Evolutionary conservation across 2,888 invertebrate genomes (phyloP).

Genomic region (Amphipyra tragopoginis): DNA sequence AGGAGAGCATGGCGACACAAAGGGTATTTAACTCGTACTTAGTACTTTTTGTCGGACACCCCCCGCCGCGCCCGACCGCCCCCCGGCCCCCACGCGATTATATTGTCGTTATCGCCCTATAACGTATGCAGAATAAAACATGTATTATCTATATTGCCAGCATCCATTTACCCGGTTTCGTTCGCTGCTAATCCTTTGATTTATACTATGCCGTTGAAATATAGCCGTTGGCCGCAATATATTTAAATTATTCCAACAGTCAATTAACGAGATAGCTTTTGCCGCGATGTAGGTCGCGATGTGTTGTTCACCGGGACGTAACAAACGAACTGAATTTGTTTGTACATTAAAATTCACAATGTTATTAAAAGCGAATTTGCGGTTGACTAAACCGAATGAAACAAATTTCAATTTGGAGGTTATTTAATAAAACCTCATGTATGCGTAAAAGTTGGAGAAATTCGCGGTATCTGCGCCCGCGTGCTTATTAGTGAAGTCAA

Average conservation of each 20-base stretch:
- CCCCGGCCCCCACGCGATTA: slow-evolving; percentile 77
- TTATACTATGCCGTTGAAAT: slow-evolving; percentile 86
- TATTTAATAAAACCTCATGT: slow-evolving; percentile 66
- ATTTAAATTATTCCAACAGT: slow-evolving; percentile 88
- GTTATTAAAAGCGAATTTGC: slow-evolving; percentile 63
- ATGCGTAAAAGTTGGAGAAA: slow-evolving; percentile 68
- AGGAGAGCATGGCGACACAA: slow-evolving; percentile 84
- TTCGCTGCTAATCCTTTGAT: slow-evolving; percentile 87
- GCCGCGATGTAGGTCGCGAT: slow-evolving; percentile 71
- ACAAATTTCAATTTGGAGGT: slow-evolving; percentile 60
- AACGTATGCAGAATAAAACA: slow-evolving; percentile 88
- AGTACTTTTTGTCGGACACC: slow-evolving; percentile 85
- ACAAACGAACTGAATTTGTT: slow-evolving; percentile 63
- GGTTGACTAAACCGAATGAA: slow-evolving; percentile 57
- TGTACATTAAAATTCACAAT: slow-evolving; percentile 63
- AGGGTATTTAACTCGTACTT: slow-evolving; percentile 90
- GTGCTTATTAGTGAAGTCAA: slow-evolving; percentile 88
- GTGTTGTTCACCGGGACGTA: slow-evolving; percentile 64
- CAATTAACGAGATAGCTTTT: slow-evolving; percentile 88
- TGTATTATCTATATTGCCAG: slow-evolving; percentile 86
- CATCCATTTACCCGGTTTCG: slow-evolving; percentile 83
- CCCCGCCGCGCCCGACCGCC: slow-evolving; percentile 72
- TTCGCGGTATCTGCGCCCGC: slow-evolving; percentile 69
- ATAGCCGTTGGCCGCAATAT: slow-evolving; percentile 84
- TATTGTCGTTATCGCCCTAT: slow-evolving; percentile 87